Evolutionary conservation across 2,113 vertebrate genomes (phyloP).

Genomic region (Scophthalmus maximus): DNA sequence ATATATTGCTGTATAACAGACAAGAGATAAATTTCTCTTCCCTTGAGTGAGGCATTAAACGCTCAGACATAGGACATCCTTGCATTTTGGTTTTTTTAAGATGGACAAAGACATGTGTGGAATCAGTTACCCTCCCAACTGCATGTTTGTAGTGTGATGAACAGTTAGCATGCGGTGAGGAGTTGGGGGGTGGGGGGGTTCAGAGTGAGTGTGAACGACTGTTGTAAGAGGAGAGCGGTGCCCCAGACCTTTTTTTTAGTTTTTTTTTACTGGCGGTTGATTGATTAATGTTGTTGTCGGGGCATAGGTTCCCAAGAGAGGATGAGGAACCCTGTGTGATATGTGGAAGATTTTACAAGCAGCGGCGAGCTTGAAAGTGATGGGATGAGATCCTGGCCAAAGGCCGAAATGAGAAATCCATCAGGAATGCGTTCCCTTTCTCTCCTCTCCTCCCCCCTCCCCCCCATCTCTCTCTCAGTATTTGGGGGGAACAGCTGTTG

Average conservation of each 20-base stretch:
- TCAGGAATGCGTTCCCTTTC: constrained; percentile 88
- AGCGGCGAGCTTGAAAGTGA: constrained; percentile 87
- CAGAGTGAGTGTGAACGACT: constrained; percentile 67
- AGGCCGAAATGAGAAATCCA: constrained; percentile 89
- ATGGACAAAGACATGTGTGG: constrained; percentile 85
- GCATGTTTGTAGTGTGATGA: constrained; percentile 73
- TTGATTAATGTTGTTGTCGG: constrained; percentile 86
- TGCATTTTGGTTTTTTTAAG: constrained; percentile 68
- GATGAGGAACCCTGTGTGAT: constrained; percentile 84
- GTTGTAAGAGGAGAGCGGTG: constrained; percentile 77
- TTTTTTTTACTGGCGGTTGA: constrained; percentile 71
- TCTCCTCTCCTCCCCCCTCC: constrained; percentile 46
- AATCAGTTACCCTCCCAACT: constrained; percentile 77
- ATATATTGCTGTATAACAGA: constrained; percentile 63
- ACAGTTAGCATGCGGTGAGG: constrained; percentile 70
- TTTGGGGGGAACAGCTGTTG: constrained; percentile 89
- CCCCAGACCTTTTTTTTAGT: constrained; percentile 58
- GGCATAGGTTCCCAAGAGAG: constrained; percentile 82
- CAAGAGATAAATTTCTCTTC: constrained; percentile 63
- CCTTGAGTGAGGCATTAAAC: constrained; percentile 66
- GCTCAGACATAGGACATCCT: constrained; percentile 67
- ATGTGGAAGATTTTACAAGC: constrained; percentile 90
- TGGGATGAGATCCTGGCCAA: constrained; percentile 90
- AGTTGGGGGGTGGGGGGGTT: constrained; percentile 51
- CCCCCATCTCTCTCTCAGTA: constrained; percentile 43